Evolutionary conservation across 2,113 vertebrate genomes (phyloP), one percentile per base, ranked within the genome.

Genomic region (Calyptommatus sinebrachiatus): DNA sequence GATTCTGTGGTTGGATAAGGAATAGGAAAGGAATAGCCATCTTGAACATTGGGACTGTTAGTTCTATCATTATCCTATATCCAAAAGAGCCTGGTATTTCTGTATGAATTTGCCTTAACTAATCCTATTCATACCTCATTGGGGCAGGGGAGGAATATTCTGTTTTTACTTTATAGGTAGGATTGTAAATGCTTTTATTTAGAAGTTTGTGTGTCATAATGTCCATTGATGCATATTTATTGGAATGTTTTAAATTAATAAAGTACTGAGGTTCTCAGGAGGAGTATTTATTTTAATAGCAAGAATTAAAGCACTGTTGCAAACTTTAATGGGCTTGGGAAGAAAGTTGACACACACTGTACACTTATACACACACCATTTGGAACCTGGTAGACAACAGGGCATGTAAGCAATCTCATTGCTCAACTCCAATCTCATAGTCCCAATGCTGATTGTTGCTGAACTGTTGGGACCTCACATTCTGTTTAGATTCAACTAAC

Each of bases 181-280:
- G 84, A 91, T 91, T 90, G 87, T 94, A 93, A 87, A 92, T 90
- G 80, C 88, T 70, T 85, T 89, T 89, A 81, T 88, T 86, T 93
- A 90, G 92, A 87, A 90, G 82, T 91, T 90, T 86, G 84, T 92
- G 92, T 95, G 93, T 90, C 87, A 92, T 92, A 14, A 89, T 89
- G 89, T 93, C 92, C 93, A 91, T 92, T 92, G 86, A 82, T 90
- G 90, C 73, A 28, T 96, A 96, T 96, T 96, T 96, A 96, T 96
- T 96, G 90, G 92, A 92, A 82, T 79, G 87, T 90, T 95, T 94
- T 96, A 96, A 96, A 76, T 95, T 95, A 96, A 95, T 96, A 96
- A 96, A 96, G 72, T 93, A 88, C 91, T 85, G 57, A 89, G 84
- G 77, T 89, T 53, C 60, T 86, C 35, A 5, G 28, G 48, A 76